A percentile compares a stretch with the other conserved stretches of the same genome.
These are phyloP conservation scores for Nemoura dubitans DNA, from an alignment of 2,888 invertebrate genomes.

Conservation along the genomic window DNA sequence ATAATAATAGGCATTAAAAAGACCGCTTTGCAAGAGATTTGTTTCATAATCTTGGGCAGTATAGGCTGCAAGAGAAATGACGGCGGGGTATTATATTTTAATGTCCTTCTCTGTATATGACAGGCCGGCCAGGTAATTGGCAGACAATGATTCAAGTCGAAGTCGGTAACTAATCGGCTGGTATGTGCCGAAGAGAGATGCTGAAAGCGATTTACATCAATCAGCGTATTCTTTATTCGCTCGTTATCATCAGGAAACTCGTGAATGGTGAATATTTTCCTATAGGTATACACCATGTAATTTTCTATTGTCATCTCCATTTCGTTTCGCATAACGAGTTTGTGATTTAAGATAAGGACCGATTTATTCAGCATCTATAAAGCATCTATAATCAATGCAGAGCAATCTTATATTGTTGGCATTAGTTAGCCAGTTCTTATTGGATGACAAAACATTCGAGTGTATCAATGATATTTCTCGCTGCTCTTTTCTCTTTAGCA, in stretches of 20 bases:
- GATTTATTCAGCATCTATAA: not conserved
- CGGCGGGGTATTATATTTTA: slow-evolving; percentile 20
- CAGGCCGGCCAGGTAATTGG: not conserved
- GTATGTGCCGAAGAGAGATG: not conserved
- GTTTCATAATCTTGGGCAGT: slow-evolving; percentile 18
- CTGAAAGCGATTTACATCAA: not conserved
- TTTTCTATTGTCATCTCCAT: not conserved
- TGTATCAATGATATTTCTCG: not conserved
- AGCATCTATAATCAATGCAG: not conserved
- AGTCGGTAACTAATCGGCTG: slow-evolving; percentile 16
- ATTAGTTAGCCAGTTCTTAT: not conserved
- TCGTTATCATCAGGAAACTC: not conserved
- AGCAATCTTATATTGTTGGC: not conserved
- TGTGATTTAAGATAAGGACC: not conserved
- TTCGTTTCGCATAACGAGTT: not conserved
- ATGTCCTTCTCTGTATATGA: slow-evolving; percentile 5
- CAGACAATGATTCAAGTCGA: slow-evolving; percentile 19
- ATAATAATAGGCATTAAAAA: slow-evolving; percentile 32
- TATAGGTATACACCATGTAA: not conserved
- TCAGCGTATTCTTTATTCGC: not conserved
- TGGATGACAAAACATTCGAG: not conserved
- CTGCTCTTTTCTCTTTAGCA: too few relatives aligned
- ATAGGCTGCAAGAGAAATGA: slow-evolving; percentile 2
- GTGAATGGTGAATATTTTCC: not conserved
- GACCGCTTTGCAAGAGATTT: slow-evolving; percentile 16